Conservation (phyloP, 2,888 invertebrate species). For the Amiota communis region DNA sequence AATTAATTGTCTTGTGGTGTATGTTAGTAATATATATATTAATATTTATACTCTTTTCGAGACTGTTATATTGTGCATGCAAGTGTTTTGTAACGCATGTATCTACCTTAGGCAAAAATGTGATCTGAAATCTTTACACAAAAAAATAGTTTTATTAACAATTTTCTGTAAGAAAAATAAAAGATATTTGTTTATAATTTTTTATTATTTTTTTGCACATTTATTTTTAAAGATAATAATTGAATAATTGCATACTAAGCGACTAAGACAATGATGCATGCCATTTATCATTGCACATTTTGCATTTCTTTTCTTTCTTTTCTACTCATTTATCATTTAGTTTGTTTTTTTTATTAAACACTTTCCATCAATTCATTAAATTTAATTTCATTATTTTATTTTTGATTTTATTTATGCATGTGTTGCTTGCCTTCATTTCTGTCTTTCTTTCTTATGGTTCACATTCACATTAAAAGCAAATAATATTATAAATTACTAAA, state of each 20-base stretch:
- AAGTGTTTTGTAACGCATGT: too few relatives aligned
- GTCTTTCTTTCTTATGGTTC: background rate
- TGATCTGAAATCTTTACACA: too few relatives aligned
- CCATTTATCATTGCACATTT: slow-evolving; percentile 33
- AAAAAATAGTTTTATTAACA: too few relatives aligned
- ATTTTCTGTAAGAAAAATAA: background rate
- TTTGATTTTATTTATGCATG: slow-evolving; percentile 32
- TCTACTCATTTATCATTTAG: slow-evolving; percentile 1
- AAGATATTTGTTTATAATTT: background rate
- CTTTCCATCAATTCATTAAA: background rate
- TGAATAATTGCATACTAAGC: slow-evolving; percentile 64
- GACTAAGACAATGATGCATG: slow-evolving; percentile 61
- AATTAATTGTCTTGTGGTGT: too few relatives aligned
- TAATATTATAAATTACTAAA: slow-evolving; percentile 17
- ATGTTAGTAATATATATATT: too few relatives aligned
- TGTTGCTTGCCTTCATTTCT: slow-evolving; percentile 36
- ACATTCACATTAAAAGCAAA: slow-evolving; percentile 13
- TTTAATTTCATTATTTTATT: background rate
- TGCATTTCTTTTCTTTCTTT: slow-evolving; percentile 10
- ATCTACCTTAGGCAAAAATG: too few relatives aligned
- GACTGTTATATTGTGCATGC: too few relatives aligned
- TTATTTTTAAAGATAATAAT: slow-evolving; percentile 63
- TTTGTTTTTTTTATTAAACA: slow-evolving; percentile 1
- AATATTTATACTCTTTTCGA: too few relatives aligned
- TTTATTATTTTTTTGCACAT: slow-evolving; percentile 46